phyloP scores from a whole-genome alignment of 2,113 vertebrate genomes.

The Mastomys natalensis region DNA sequence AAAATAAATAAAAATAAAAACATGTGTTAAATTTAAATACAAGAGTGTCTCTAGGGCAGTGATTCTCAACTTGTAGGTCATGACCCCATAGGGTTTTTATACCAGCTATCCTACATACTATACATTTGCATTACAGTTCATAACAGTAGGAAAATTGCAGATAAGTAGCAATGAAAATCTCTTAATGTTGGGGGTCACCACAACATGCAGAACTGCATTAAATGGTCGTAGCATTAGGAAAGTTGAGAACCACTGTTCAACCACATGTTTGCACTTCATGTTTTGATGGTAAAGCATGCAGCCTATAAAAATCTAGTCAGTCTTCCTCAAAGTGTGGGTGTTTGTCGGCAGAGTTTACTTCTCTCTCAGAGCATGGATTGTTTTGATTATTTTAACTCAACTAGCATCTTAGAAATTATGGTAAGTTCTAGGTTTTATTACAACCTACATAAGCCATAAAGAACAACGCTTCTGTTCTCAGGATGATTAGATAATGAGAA shows the following conservation, averaged over 20 bases:
- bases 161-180: not conserved
- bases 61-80: not conserved
- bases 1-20: not conserved
- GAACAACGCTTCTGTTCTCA: not conserved
- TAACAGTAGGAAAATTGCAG: not conserved
- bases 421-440: not conserved
- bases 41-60: not conserved
- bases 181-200: not conserved
- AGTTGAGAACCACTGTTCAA: not conserved
- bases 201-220: not conserved
- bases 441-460: not conserved
- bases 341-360: not conserved
- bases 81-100: not conserved
- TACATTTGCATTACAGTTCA: not conserved
- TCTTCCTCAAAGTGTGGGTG: not conserved
- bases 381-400: constrained; percentile 24
- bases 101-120: not conserved
- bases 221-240: not conserved
- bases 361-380: not conserved
- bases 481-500: not conserved
- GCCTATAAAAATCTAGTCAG: constrained; percentile 11
- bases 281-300: not conserved
- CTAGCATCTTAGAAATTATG: constrained; percentile 19
- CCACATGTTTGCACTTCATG: not conserved
- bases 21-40: not conserved